Conservation (phyloP, 2,797 vertebrate species). For the Trematomus bernacchii region DNA sequence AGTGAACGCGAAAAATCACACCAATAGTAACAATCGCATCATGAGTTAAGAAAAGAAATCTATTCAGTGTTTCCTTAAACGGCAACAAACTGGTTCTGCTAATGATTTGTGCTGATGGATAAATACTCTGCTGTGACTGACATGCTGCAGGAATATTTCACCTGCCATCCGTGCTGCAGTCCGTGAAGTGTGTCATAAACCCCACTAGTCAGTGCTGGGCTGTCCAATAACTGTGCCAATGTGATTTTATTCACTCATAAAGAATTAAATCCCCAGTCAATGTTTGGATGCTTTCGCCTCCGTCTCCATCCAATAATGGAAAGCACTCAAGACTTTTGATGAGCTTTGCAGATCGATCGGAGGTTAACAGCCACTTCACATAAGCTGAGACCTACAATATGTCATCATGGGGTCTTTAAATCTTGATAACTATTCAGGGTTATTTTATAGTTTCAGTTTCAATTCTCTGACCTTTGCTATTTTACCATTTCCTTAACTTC, state of each 20-base stretch:
- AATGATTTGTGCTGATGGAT: slow-evolving; percentile 23
- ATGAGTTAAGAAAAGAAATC: not conserved
- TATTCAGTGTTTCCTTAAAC: not conserved
- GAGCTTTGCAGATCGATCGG: slow-evolving; percentile 74
- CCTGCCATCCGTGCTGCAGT: slow-evolving; percentile 24
- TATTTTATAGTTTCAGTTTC: not conserved
- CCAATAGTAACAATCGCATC: not conserved
- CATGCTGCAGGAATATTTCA: slow-evolving; percentile 44
- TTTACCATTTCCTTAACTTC: not conserved
- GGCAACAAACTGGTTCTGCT: not conserved
- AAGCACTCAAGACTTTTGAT: slow-evolving; percentile 76
- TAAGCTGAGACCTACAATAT: slow-evolving; percentile 59
- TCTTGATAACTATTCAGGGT: slow-evolving; percentile 20
- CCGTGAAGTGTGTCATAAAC: slow-evolving; percentile 51
- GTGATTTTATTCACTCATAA: slow-evolving; percentile 73
- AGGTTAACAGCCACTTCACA: slow-evolving; percentile 76
- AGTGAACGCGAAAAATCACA: slow-evolving; percentile 9
- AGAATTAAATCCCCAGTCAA: slow-evolving; percentile 66
- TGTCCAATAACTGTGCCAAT: slow-evolving; percentile 43
- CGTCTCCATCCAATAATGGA: slow-evolving; percentile 67
- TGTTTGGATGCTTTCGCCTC: slow-evolving; percentile 55
- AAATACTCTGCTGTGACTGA: slow-evolving; percentile 26
- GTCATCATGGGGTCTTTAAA: slow-evolving; percentile 58
- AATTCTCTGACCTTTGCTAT: not conserved
- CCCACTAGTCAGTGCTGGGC: slow-evolving; percentile 51